phyloP scores from a whole-genome alignment of 2,888 invertebrate species.

The Andrena haemorrhoa region DNA sequence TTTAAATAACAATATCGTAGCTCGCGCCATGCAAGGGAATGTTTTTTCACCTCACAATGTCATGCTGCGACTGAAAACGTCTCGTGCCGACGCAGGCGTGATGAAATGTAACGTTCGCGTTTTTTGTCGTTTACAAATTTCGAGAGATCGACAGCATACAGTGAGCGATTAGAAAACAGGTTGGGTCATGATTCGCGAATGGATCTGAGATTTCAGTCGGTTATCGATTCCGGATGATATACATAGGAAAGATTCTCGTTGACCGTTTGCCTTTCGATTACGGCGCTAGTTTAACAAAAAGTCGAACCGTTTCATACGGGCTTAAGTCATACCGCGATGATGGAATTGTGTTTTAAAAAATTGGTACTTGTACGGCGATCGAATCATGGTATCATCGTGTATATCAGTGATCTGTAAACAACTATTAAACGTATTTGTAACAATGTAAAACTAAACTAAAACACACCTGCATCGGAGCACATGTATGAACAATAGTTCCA shows the following conservation, averaged over 20 bases:
- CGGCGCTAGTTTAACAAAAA: constrained; percentile 53
- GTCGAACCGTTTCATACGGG: constrained; percentile 75
- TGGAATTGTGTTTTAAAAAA: constrained; percentile 38
- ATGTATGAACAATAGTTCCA: constrained; percentile 63
- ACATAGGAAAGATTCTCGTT: constrained; percentile 36
- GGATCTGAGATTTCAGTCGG: constrained; percentile 47
- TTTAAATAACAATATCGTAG: constrained; percentile 63
- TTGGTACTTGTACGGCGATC: constrained; percentile 54
- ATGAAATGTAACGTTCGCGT: constrained; percentile 63
- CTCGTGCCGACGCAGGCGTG: constrained; percentile 75
- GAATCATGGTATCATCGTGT: constrained; percentile 44
- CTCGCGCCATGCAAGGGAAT: constrained; percentile 55
- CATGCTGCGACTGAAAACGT: constrained; percentile 60
- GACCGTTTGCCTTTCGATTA: constrained; percentile 27
- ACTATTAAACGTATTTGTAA: constrained; percentile 75
- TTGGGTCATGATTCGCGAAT: constrained; percentile 32
- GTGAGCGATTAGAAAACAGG: constrained; percentile 31
- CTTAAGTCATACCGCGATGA: constrained; percentile 56
- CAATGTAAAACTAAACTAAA: constrained; percentile 78
- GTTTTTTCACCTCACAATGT: constrained; percentile 41
- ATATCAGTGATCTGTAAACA: constrained; percentile 68
- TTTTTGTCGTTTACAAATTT: constrained; percentile 59
- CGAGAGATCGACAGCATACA: constrained; percentile 38
- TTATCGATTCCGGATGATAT: constrained; percentile 28
- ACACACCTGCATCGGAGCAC: constrained; percentile 74